phyloP scores from a whole-genome alignment of 2,888 invertebrate species.

The Belgica antarctica region DNA sequence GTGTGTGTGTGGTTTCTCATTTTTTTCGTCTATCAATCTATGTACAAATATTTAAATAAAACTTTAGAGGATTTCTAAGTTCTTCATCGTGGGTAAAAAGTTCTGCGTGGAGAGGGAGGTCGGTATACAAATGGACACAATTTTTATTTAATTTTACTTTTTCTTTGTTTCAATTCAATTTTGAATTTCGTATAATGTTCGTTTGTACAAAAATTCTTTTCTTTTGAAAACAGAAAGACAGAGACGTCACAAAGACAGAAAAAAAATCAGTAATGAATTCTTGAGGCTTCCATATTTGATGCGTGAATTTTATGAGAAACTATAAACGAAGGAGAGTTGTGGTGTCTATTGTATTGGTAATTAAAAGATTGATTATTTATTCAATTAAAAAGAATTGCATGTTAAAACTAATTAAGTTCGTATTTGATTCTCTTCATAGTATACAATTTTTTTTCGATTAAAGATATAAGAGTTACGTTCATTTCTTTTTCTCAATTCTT shows the following conservation, averaged over 20 bases:
- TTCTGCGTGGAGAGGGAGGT: slow-evolving; percentile 29
- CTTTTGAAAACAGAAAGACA: background rate
- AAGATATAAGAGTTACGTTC: slow-evolving; percentile 30
- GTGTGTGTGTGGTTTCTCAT: slow-evolving; percentile 32
- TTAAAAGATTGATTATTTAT: slow-evolving; percentile 32
- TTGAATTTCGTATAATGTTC: slow-evolving; percentile 35
- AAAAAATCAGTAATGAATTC: background rate
- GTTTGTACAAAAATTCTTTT: slow-evolving; percentile 41
- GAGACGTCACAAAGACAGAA: background rate
- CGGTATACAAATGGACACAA: slow-evolving; percentile 44
- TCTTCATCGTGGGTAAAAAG: slow-evolving; percentile 15
- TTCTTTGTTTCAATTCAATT: slow-evolving; percentile 12
- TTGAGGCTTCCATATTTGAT: background rate
- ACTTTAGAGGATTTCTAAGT: slow-evolving; percentile 28
- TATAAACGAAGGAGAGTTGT: background rate
- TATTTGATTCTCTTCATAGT: slow-evolving; percentile 44
- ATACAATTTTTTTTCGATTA: slow-evolving; percentile 42
- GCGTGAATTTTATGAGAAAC: background rate
- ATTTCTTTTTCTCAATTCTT: slow-evolving; percentile 38
- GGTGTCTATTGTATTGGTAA: slow-evolving; percentile 35
- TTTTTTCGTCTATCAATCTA: slow-evolving; percentile 34
- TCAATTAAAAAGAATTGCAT: slow-evolving; percentile 40
- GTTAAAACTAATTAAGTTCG: slow-evolving; percentile 44
- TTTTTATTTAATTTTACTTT: slow-evolving; percentile 21
- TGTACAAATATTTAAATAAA: slow-evolving; percentile 35